phyloP scores from a whole-genome alignment of 2,888 invertebrate genomes.

The Lydus trimaculatus region DNA sequence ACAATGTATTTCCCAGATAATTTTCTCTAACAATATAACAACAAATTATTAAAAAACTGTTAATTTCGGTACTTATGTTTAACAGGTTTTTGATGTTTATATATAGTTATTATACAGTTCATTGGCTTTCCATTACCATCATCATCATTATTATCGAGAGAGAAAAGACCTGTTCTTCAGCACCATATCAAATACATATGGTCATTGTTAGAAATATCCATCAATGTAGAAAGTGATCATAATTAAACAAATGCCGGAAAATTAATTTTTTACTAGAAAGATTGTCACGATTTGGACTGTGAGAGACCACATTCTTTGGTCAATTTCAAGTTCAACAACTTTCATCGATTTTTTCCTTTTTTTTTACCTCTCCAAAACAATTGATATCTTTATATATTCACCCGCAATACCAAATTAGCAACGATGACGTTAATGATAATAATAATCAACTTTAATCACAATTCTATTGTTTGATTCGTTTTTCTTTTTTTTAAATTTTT shows the following conservation, averaged over 20 bases:
- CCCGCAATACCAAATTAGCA: not conserved
- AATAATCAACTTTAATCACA: not conserved
- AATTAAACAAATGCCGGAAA: not conserved
- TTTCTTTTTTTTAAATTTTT: not conserved
- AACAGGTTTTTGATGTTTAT: not conserved
- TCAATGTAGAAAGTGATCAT: not conserved
- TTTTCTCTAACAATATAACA: constrained; percentile 13
- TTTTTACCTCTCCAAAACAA: too few species aligned
- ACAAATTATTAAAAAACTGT: constrained; percentile 12
- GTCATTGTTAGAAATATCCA: not conserved
- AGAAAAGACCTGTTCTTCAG: not conserved
- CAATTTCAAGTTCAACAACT: constrained; percentile 1
- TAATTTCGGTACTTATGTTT: not conserved
- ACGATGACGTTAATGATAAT: constrained; percentile 4
- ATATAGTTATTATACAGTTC: constrained; percentile 29
- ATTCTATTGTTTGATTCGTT: not conserved
- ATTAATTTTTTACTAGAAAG: not conserved
- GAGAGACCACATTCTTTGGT: not conserved
- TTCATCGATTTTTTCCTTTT: too few species aligned
- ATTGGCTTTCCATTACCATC: constrained; percentile 22
- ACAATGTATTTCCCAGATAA: constrained; percentile 19
- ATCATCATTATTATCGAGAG: not conserved
- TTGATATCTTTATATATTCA: not conserved
- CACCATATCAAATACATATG: not conserved
- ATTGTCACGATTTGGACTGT: not conserved